A percentile compares a stretch with the other conserved stretches of the same genome.
phyloP scores from a whole-genome alignment of 1,140 invertebrate species.

The Penaeus vannamei region DNA sequence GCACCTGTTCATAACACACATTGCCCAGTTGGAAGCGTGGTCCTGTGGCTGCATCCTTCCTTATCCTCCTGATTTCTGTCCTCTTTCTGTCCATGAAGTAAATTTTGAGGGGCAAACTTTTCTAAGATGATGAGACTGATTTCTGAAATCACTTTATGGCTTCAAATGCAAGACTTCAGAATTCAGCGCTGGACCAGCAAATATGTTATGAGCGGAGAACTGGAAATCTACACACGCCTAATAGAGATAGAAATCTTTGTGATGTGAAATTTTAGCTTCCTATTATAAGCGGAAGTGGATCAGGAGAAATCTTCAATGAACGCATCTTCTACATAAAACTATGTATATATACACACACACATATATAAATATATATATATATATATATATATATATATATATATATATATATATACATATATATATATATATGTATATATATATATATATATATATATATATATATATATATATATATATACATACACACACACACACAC shows the following conservation, averaged over 20 bases:
- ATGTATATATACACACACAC: slow-evolving; percentile 1
- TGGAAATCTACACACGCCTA: too few species aligned
- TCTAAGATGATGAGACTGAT: neutral
- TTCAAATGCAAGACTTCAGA: neutral
- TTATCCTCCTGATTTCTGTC: too few species aligned
- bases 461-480: neutral
- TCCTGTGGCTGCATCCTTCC: too few species aligned
- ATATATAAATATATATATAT: neutral
- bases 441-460: neutral
- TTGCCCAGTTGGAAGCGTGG: too few species aligned
- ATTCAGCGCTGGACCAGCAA: neutral
- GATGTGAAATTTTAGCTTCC: neutral
- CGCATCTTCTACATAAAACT: too few species aligned
- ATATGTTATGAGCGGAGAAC: too few species aligned
- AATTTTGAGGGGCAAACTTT: neutral
- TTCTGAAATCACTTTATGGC: too few species aligned
- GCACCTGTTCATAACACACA: too few species aligned
- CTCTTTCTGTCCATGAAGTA: neutral
- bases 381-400: slow-evolving; percentile 12
- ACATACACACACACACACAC: neutral
- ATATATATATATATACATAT: neutral
- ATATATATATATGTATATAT: neutral
- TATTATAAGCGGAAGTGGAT: too few species aligned
- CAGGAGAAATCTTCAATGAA: too few species aligned
- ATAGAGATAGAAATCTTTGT: too few species aligned